These are phyloP conservation scores for Hemaris fuciformis DNA, from an alignment of 2,888 invertebrate genomes.

Conservation along the genomic window DNA sequence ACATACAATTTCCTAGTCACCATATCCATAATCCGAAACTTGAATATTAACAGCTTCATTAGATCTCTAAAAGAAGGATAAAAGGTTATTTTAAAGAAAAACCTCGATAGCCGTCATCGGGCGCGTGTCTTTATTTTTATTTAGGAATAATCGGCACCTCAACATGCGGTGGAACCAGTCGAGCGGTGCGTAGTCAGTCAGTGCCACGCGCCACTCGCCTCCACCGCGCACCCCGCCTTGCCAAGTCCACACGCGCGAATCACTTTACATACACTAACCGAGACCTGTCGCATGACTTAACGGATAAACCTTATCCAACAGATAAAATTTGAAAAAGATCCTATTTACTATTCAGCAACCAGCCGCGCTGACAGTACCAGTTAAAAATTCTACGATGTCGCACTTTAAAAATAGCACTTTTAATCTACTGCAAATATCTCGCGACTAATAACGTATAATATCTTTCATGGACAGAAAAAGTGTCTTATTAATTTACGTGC, in stretches of 20 bases:
- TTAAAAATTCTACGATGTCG: background rate
- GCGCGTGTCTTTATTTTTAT: slow-evolving; percentile 51
- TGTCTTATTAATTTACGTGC: background rate
- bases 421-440: slow-evolving; percentile 2
- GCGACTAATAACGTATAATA: background rate
- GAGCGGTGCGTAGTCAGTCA: slow-evolving; percentile 35
- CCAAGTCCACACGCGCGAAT: slow-evolving; percentile 12
- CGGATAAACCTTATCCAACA: slow-evolving; percentile 18
- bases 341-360: background rate
- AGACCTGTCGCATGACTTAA: slow-evolving; percentile 15
- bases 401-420: background rate
- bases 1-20: background rate
- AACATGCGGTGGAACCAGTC: slow-evolving; percentile 34
- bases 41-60: background rate
- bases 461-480: background rate
- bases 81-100: slow-evolving; percentile 35
- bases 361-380: background rate
- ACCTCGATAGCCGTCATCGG: slow-evolving; percentile 38
- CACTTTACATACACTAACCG: slow-evolving; percentile 22
- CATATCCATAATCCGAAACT: background rate
- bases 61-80: slow-evolving; percentile 16
- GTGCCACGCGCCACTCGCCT: slow-evolving; percentile 44
- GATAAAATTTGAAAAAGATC: slow-evolving; percentile 17
- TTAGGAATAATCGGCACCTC: slow-evolving; percentile 44
- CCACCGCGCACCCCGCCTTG: slow-evolving; percentile 43